Percentiles rank a stretch among this genome's conserved stretches.
phyloP scores from a whole-genome alignment of 2,113 vertebrate genomes.

The Rhagologus leucostigma region DNA sequence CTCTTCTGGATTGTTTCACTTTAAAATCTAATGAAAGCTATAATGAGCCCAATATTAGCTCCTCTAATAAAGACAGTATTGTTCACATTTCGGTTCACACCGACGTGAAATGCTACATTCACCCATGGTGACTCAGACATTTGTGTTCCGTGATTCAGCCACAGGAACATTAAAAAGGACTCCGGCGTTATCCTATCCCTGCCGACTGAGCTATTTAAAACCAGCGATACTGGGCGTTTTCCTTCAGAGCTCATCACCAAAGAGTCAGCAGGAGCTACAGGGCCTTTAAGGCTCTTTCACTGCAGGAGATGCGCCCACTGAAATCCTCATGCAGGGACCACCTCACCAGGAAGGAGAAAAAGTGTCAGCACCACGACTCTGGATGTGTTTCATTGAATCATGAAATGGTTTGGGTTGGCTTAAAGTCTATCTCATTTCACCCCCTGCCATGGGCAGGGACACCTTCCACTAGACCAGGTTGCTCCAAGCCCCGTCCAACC shows the following conservation, averaged over 20 bases:
- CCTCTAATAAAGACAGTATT: background rate
- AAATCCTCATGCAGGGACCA: background rate
- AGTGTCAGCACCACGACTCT: rapidly evolving
- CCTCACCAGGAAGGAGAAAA: background rate
- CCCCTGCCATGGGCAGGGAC: background rate
- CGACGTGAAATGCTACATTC: background rate
- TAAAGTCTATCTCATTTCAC: background rate
- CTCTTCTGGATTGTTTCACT: background rate
- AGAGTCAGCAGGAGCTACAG: background rate
- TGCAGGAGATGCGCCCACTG: background rate
- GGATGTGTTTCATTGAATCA: background rate
- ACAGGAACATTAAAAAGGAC: background rate
- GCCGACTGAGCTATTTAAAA: background rate
- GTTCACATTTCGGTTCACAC: background rate
- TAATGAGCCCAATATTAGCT: background rate
- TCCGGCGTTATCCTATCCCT: background rate
- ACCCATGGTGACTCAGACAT: background rate
- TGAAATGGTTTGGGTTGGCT: background rate
- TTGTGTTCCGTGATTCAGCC: slow-evolving; percentile 36
- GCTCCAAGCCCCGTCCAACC: background rate
- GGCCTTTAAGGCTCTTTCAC: background rate
- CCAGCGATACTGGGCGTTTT: background rate
- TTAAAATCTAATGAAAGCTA: background rate
- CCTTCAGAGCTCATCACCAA: background rate
- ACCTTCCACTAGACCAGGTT: background rate